These are phyloP conservation scores for Napeogenes inachia DNA, from an alignment of 2,888 invertebrate genomes.

Conservation along the genomic window DNA sequence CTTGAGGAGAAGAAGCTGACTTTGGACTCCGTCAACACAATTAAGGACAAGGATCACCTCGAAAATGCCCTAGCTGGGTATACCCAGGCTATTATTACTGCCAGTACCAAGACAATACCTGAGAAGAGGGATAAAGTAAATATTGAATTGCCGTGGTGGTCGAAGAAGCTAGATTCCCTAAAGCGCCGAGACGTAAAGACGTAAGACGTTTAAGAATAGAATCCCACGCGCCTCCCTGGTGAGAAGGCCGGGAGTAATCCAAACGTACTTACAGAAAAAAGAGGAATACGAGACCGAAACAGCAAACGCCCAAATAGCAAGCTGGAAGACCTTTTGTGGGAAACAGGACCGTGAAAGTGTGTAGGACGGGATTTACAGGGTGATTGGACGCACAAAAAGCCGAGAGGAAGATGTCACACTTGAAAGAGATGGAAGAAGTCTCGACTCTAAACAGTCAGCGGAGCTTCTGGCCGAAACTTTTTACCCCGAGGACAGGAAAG, in stretches of 20 bases:
- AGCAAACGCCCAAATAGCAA: conserved; percentile 1
- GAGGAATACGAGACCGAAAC: conserved; percentile 7
- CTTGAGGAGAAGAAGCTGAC: not conserved
- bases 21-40: not conserved
- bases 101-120: not conserved
- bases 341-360: conserved; percentile 23
- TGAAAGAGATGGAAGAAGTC: not conserved
- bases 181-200: not conserved
- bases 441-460: not conserved
- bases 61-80: not conserved
- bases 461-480: not conserved
- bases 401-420: not conserved
- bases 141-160: not conserved
- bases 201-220: not conserved
- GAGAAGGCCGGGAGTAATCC: not conserved
- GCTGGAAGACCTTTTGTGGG: conserved; percentile 27
- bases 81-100: not conserved
- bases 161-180: not conserved
- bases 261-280: conserved; percentile 15
- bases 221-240: not conserved
- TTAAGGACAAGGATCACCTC: not conserved
- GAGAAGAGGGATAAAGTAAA: not conserved
- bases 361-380: conserved; percentile 29
- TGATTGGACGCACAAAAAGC: conserved; percentile 11
- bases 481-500: too few relatives aligned